Conservation (phyloP, 2,797 vertebrate species). For the Sebastes hubbsi region DNA sequence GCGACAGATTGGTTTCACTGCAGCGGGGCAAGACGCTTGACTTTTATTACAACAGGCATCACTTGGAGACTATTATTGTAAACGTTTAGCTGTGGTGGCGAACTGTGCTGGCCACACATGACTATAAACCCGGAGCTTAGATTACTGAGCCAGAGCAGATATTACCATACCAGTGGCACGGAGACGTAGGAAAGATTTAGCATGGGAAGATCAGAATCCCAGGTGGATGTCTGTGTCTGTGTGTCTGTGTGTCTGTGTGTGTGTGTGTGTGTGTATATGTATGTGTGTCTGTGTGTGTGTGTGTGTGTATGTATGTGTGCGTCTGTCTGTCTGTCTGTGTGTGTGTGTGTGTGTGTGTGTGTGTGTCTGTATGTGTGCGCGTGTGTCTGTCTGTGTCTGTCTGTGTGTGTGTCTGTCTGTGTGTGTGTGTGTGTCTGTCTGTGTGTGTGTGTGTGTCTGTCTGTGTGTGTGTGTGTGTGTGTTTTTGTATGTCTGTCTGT, state of each 20-base stretch:
- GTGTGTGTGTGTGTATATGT: neutral
- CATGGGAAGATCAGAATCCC: conserved; percentile 43
- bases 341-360: neutral
- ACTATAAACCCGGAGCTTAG: conserved; percentile 47
- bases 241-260: neutral
- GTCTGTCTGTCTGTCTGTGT: neutral
- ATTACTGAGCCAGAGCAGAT: conserved; percentile 43
- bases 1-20: conserved; percentile 60
- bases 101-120: conserved; percentile 63
- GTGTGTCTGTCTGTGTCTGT: neutral
- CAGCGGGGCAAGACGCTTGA: conserved; percentile 51
- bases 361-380: neutral
- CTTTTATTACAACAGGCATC: conserved; percentile 75
- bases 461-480: neutral
- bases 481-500: neutral
- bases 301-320: neutral
- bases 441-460: too few species aligned
- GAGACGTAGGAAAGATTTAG: conserved; percentile 49
- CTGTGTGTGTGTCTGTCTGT: neutral
- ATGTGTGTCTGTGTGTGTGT: neutral
- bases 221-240: conserved; percentile 7
- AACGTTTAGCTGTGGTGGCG: conserved; percentile 68
- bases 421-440: too few species aligned
- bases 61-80: conserved; percentile 72
- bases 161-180: conserved; percentile 37